Evolutionary conservation across 2,113 vertebrate genomes (phyloP).

Genomic region (Monopterus albus): DNA sequence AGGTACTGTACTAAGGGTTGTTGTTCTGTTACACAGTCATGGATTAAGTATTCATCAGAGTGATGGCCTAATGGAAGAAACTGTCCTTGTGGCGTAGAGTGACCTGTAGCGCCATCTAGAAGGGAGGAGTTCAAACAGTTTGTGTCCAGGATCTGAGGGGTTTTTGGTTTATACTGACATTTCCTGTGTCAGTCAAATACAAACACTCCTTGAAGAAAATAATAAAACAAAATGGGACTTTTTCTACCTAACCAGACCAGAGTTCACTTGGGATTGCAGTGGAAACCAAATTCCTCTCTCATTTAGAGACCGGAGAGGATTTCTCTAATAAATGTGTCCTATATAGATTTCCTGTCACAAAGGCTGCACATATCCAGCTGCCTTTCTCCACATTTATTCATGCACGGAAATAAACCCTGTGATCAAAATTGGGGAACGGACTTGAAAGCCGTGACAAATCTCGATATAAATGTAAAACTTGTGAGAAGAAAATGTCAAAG

Average conservation of each 20-base stretch:
- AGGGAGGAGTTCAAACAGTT: no score
- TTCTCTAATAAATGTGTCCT: slow-evolving; percentile 65
- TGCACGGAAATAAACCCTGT: slow-evolving; percentile 78
- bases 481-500: slow-evolving; percentile 54
- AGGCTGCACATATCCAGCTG: slow-evolving; percentile 70
- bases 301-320: slow-evolving; percentile 71
- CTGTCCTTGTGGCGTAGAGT: no score
- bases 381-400: slow-evolving; percentile 70
- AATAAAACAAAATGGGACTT: slow-evolving; percentile 4
- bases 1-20: no score
- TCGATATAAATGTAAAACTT: slow-evolving; percentile 77
- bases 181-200: not conserved
- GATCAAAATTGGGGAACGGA: slow-evolving; percentile 71
- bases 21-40: no score
- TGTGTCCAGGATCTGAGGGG: no score
- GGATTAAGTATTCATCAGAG: no score
- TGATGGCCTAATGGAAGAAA: no score
- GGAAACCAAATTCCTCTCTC: slow-evolving; percentile 40
- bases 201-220: not conserved
- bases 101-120: no score
- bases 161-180: no score
- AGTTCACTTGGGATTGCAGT: slow-evolving; percentile 34
- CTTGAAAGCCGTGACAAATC: slow-evolving; percentile 78
- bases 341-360: slow-evolving; percentile 77
- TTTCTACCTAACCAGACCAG: slow-evolving; percentile 18